Evolutionary conservation across 2,797 vertebrate species (phyloP).

Genomic region (Oreochromis mossambicus): DNA sequence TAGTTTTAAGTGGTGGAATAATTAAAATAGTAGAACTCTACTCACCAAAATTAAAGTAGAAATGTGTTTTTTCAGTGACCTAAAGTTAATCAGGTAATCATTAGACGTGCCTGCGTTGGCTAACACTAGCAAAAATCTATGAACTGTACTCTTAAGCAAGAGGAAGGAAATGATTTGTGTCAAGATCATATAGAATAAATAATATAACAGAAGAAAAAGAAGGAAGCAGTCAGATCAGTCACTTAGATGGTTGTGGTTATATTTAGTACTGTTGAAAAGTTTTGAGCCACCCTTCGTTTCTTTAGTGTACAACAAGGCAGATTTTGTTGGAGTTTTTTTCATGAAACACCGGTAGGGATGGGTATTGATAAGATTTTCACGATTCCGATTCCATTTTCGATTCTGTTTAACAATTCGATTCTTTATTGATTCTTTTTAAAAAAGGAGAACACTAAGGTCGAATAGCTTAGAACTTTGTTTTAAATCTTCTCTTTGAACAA

Average conservation of each 20-base stretch:
- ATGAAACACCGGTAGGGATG: not conserved
- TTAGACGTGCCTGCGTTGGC: fast-evolving
- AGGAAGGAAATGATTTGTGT: not conserved
- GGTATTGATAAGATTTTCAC: too few species aligned
- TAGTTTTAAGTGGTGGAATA: not conserved
- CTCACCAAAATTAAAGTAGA: not conserved
- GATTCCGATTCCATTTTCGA: too few species aligned
- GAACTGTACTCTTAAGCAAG: not conserved
- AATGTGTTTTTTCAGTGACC: not conserved
- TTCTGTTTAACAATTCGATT: too few species aligned
- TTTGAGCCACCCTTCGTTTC: not conserved
- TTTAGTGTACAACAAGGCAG: fast-evolving
- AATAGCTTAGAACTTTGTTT: too few species aligned
- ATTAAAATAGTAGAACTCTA: not conserved
- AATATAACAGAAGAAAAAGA: not conserved
- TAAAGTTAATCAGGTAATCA: not conserved
- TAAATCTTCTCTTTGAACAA: too few species aligned
- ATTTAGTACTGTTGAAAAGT: not conserved
- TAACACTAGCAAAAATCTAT: not conserved
- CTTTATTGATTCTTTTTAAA: too few species aligned
- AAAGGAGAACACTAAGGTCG: too few species aligned
- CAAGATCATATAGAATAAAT: not conserved
- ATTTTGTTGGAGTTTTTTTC: not conserved
- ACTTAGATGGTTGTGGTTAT: not conserved
- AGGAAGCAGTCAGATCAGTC: not conserved